A percentile compares a stretch with the other conserved stretches of the same genome.
Evolutionary conservation across 1,140 invertebrate genomes (phyloP).

Genomic region (Bradysia coprophila): DNA sequence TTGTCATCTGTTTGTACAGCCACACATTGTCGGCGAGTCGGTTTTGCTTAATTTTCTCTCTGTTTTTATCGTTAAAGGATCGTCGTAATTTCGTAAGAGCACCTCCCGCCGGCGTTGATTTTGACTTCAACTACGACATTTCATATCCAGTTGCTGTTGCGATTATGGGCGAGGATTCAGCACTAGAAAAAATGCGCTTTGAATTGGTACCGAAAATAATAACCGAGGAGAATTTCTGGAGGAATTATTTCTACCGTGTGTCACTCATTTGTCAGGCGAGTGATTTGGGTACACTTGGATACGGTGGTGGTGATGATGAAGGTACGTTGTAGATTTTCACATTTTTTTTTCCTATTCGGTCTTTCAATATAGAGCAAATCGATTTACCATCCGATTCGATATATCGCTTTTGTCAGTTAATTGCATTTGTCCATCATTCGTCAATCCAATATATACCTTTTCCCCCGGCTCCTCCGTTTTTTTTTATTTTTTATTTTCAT

Average conservation of each 20-base stretch:
- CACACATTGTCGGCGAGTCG: not conserved
- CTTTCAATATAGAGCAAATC: not conserved
- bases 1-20: conserved; percentile 55
- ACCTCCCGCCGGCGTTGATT: conserved; percentile 87
- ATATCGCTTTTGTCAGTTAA: not conserved
- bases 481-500: conserved; percentile 4
- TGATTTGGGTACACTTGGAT: conserved; percentile 39
- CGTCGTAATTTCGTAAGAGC: conserved; percentile 91
- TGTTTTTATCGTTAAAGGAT: conserved; percentile 39
- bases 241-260: conserved; percentile 98
- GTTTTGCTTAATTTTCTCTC: conserved; percentile 5
- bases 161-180: conserved; percentile 85
- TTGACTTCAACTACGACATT: conserved; percentile 86
- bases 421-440: not conserved
- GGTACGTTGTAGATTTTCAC: not conserved
- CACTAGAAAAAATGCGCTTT: conserved; percentile 95
- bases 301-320: too few relatives aligned
- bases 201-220: conserved; percentile 97
- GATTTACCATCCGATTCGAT: not conserved
- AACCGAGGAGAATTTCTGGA: conserved; percentile 96
- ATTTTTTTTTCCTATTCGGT: not conserved
- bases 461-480: too few relatives aligned
- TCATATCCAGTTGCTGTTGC: conserved; percentile 82
- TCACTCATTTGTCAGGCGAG: conserved; percentile 94
- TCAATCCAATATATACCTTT: too few relatives aligned